A percentile compares a stretch with the other conserved stretches of the same genome.
phyloP scores from a whole-genome alignment of 1,140 invertebrate species.

The Leptoteleia sp. region DNA sequence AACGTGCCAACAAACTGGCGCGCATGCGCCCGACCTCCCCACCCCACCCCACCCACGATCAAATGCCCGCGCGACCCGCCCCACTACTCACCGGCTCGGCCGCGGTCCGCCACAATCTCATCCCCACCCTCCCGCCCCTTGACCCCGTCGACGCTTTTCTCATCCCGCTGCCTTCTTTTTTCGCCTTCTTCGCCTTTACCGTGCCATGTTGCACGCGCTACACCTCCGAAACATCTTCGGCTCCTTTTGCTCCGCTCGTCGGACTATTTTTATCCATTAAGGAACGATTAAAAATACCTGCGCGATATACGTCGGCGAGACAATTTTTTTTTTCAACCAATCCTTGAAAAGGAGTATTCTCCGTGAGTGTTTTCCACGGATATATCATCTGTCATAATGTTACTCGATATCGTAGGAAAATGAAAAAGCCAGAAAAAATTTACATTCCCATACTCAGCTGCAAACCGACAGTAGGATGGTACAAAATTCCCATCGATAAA shows the following conservation, averaged over 20 bases:
- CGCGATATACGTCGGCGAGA: neutral
- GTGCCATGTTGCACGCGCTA: slow-evolving; percentile 10
- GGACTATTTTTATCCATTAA: slow-evolving; percentile 45
- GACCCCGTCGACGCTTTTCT: slow-evolving; percentile 8
- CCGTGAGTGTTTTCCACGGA: too few species aligned
- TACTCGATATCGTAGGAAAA: too few species aligned
- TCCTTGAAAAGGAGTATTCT: too few species aligned
- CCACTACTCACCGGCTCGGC: slow-evolving; percentile 14
- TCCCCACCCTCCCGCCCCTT: slow-evolving; percentile 11
- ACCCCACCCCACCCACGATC: too few species aligned
- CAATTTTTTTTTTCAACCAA: too few species aligned
- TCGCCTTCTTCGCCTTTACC: slow-evolving; percentile 26
- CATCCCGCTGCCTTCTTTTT: slow-evolving; percentile 16
- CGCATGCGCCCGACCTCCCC: slow-evolving; percentile 60
- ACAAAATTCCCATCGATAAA: too few species aligned
- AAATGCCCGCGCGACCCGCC: slow-evolving; percentile 41
- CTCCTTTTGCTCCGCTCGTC: slow-evolving; percentile 4
- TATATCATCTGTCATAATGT: too few species aligned
- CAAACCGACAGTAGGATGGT: too few species aligned
- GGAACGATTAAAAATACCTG: slow-evolving; percentile 31
- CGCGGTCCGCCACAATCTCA: too few species aligned
- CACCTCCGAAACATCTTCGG: slow-evolving; percentile 13
- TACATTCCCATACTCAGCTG: too few species aligned
- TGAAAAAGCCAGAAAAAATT: too few species aligned
- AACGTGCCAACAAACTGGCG: slow-evolving; percentile 67